Evolutionary conservation across 92 coral and sea anemone species (phyloP).

Genomic region (Epizoanthus ramosus): DNA sequence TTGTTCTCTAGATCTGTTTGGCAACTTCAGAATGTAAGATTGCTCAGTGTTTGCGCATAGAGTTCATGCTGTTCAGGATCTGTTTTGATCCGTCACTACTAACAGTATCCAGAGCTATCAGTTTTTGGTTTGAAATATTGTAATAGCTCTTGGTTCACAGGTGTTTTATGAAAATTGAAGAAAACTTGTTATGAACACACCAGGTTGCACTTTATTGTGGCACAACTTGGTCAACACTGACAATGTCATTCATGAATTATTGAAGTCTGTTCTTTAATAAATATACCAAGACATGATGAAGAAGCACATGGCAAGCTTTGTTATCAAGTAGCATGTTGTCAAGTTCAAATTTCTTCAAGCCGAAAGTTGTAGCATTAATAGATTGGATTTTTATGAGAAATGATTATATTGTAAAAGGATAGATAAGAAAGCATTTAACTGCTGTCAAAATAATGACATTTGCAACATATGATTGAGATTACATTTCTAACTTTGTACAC

Average conservation of each 20-base stretch:
- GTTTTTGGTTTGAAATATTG: not conserved
- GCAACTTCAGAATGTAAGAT: slow-evolving; percentile 33
- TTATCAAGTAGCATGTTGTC: slow-evolving; percentile 11
- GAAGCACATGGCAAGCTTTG: slow-evolving; percentile 33
- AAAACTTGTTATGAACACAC: not conserved
- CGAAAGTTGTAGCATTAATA: not conserved
- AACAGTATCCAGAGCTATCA: not conserved
- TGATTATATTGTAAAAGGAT: not conserved
- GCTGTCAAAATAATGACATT: not conserved
- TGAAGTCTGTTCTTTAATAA: slow-evolving; percentile 3
- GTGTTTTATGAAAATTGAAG: not conserved
- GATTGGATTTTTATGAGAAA: not conserved
- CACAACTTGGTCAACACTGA: not conserved
- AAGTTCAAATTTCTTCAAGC: not conserved
- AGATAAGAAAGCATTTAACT: not conserved
- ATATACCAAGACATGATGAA: slow-evolving; percentile 1
- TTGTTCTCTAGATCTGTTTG: not conserved
- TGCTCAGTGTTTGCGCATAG: not conserved
- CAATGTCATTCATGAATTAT: slow-evolving; percentile 35
- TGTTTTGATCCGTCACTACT: not conserved
- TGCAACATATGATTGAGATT: not conserved
- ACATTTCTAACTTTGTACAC: slow-evolving; percentile 2
- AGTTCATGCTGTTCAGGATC: not conserved
- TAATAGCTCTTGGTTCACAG: not conserved
- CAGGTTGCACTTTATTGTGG: not conserved